Evolutionary conservation across 1,140 invertebrate genomes (phyloP).

Genomic region (Aricia agestis): DNA sequence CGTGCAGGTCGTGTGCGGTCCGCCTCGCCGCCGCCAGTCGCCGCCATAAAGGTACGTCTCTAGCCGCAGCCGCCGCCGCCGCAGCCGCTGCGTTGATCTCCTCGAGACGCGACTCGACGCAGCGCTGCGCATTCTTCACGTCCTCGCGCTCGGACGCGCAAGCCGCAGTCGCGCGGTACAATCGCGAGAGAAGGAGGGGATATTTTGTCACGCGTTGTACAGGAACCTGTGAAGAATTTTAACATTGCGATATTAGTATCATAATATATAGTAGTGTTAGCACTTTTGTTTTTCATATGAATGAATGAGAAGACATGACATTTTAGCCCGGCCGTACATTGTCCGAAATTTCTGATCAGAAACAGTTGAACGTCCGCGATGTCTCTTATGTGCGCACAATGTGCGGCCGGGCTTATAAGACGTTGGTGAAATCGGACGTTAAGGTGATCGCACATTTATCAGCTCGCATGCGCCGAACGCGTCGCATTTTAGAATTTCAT

Average conservation of each 20-base stretch:
- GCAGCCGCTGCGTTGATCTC: slow-evolving; percentile 97
- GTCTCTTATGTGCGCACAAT: no score
- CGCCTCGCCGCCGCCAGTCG: slow-evolving; percentile 88
- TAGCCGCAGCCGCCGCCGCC: slow-evolving; percentile 86
- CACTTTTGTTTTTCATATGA: no score
- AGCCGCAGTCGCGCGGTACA: slow-evolving; percentile 93
- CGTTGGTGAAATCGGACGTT: no score
- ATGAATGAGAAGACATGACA: no score
- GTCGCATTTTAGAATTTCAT: no score
- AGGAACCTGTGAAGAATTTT: slow-evolving; percentile 79
- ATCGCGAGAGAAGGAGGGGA: slow-evolving; percentile 90
- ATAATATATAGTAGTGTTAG: no score
- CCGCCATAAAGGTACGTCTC: slow-evolving; percentile 93
- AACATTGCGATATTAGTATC: slow-evolving; percentile 13
- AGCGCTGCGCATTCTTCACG: slow-evolving; percentile 90
- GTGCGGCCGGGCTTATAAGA: no score
- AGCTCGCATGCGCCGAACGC: no score
- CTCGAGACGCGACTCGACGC: slow-evolving; percentile 94
- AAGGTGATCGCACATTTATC: no score
- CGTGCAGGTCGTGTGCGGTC: slow-evolving; percentile 86
- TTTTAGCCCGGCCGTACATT: no score
- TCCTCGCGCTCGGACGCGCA: slow-evolving; percentile 86
- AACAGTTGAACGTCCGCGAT: no score
- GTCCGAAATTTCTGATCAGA: no score
- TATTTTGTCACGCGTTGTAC: slow-evolving; percentile 95